Conservation (phyloP, 1,140 invertebrate species). For the Melitaea cinxia region DNA sequence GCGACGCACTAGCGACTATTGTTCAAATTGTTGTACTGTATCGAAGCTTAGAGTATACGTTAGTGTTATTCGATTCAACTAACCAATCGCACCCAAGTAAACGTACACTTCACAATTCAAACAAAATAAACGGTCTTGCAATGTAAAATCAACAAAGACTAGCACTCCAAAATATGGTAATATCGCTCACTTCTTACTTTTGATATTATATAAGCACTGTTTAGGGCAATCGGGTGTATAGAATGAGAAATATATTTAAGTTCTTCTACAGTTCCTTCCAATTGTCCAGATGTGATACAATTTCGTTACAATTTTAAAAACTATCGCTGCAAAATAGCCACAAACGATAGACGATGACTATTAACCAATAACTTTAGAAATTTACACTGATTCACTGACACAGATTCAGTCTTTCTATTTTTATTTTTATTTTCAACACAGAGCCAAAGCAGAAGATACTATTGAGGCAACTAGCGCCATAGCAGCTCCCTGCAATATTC, state of each 20-base stretch:
- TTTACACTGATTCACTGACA: conserved; percentile 9
- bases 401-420: conserved; percentile 10
- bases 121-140: conserved; percentile 13
- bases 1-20: not conserved
- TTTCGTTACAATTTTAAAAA: conserved; percentile 1
- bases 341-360: conserved; percentile 2
- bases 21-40: conserved; percentile 5
- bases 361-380: conserved; percentile 5
- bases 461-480: not conserved
- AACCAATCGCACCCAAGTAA: not conserved
- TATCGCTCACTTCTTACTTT: too few relatives aligned
- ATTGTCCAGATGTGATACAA: too few relatives aligned
- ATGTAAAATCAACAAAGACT: conserved; percentile 6
- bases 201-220: too few relatives aligned
- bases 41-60: not conserved
- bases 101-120: conserved; percentile 9
- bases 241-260: conserved; percentile 1
- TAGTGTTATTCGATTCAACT: too few relatives aligned
- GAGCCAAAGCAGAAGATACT: not conserved
- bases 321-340: conserved; percentile 12
- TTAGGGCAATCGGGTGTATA: too few relatives aligned
- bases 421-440: conserved; percentile 1
- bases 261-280: not conserved
- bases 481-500: too few relatives aligned
- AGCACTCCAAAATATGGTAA: too few relatives aligned